Evolutionary conservation across 2,888 invertebrate genomes (phyloP).

Genomic region (Tenthredo notha): DNA sequence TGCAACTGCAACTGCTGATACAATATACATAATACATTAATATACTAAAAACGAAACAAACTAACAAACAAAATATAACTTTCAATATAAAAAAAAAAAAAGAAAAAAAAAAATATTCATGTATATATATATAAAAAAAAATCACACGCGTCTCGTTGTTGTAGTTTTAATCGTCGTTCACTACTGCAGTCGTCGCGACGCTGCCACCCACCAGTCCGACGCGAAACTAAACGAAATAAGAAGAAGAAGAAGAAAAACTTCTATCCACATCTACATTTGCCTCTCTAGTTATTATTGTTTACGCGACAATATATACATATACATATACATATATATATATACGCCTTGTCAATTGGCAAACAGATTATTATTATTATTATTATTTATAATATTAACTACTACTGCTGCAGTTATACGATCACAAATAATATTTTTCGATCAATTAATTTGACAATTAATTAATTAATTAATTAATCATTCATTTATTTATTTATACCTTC

Average conservation of each 20-base stretch:
- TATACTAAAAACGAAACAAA: not conserved
- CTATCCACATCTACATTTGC: slow-evolving; percentile 30
- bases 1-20: not conserved
- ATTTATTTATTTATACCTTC: not conserved
- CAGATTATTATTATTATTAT: not conserved
- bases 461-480: not conserved
- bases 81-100: not conserved
- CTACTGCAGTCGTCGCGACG: not conserved
- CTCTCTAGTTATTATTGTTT: slow-evolving; percentile 7
- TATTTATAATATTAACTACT: not conserved
- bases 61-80: not conserved
- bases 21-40: not conserved
- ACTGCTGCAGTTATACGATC: not conserved
- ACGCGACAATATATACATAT: not conserved
- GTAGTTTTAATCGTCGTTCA: not conserved
- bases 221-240: slow-evolving; percentile 30
- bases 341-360: not conserved
- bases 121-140: not conserved
- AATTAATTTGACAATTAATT: not conserved
- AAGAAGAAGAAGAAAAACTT: not conserved
- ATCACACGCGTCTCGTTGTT: not conserved
- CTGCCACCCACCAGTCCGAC: slow-evolving; percentile 37
- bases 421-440: not conserved
- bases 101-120: not conserved
- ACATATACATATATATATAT: not conserved